A percentile compares a stretch with the other conserved stretches of the same genome.
Conservation (phyloP, 2,113 vertebrate species). For the Podarcis muralis region DNA sequence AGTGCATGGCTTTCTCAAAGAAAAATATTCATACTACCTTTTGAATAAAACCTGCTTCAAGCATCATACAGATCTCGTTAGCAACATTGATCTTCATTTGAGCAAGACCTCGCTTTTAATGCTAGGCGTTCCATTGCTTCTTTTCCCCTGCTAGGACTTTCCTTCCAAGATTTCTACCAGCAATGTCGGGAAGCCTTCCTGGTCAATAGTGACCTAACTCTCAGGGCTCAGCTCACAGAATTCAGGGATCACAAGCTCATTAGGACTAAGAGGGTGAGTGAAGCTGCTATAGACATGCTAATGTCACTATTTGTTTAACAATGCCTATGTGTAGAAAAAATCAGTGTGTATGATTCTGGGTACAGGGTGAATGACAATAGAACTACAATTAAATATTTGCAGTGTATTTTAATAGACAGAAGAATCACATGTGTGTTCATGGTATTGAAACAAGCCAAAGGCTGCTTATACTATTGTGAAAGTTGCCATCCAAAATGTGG, state of each 20-base stretch:
- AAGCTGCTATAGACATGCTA: background rate
- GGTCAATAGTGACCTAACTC: constrained; percentile 95
- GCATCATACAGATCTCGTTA: background rate
- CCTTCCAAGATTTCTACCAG: constrained; percentile 99
- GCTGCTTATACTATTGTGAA: background rate
- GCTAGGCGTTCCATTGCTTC: background rate
- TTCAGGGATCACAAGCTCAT: constrained; percentile 98
- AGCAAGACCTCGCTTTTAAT: background rate
- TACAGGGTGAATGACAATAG: background rate
- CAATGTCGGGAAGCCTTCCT: constrained; percentile 96
- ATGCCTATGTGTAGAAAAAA: background rate
- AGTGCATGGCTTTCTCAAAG: no score
- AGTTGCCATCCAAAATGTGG: background rate
- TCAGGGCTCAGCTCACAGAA: constrained; percentile 95
- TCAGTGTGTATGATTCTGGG: background rate
- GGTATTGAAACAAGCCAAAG: background rate
- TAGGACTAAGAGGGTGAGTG: constrained; percentile 89
- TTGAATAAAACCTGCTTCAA: background rate
- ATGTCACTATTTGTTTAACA: background rate
- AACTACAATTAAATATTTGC: background rate
- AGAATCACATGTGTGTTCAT: background rate
- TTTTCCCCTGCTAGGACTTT: constrained; percentile 80
- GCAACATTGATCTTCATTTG: background rate
- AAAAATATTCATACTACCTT: no score
- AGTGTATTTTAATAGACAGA: background rate